Conservation (phyloP, 2,113 vertebrate species). For the Nothobranchius kuhntae region DNA sequence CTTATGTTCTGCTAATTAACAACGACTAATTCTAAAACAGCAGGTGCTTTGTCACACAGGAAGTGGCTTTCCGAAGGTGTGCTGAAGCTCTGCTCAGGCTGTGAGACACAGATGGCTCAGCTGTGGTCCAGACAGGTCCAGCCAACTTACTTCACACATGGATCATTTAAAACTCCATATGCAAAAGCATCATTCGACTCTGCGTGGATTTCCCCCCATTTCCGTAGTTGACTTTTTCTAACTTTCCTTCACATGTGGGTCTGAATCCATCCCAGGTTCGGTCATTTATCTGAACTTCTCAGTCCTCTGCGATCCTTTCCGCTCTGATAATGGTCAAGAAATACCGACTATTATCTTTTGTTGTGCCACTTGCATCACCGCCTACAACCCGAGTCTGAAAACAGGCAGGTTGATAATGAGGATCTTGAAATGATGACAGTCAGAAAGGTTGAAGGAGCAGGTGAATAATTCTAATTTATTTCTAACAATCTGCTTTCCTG, state of each 20-base stretch:
- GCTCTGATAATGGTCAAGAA: constrained; percentile 30
- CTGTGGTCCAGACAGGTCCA: constrained; percentile 46
- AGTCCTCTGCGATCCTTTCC: constrained; percentile 19
- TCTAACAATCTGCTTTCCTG: constrained; percentile 11
- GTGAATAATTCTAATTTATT: constrained; percentile 5
- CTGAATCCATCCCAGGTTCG: not conserved
- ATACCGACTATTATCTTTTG: constrained; percentile 25
- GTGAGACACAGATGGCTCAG: constrained; percentile 67
- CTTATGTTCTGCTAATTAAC: too few species aligned
- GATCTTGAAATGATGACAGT: constrained; percentile 19
- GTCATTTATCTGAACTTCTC: constrained; percentile 16
- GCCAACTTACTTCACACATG: constrained; percentile 52
- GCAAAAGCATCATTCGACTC: constrained; percentile 29
- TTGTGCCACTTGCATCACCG: not conserved
- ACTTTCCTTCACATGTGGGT: constrained; percentile 23
- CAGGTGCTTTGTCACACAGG: constrained; percentile 29
- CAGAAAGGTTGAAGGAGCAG: constrained; percentile 24
- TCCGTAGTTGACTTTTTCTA: constrained; percentile 1
- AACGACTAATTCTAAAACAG: not conserved
- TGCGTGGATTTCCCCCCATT: not conserved
- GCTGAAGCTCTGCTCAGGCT: constrained; percentile 44
- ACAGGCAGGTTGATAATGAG: constrained; percentile 21
- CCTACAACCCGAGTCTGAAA: not conserved
- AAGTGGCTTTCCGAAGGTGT: constrained; percentile 35
- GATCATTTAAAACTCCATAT: constrained; percentile 36